These are phyloP conservation scores for Alviniconcha strummeri DNA, from an alignment of 2,888 invertebrate species.

Conservation along the genomic window DNA sequence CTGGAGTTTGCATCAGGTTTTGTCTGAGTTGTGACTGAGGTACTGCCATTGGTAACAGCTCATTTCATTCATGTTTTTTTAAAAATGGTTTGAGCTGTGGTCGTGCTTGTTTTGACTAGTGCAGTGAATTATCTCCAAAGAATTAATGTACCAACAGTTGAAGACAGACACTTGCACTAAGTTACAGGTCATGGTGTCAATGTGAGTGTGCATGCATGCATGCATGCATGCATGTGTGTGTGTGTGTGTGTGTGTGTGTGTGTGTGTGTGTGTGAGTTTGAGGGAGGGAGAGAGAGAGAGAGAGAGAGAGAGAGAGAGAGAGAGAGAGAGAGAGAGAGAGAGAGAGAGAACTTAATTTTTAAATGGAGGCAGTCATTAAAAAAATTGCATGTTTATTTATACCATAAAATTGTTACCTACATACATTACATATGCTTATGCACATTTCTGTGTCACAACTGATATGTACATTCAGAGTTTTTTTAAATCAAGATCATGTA, in stretches of 20 bases:
- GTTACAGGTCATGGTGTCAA: too few relatives aligned
- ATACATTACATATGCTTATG: background rate
- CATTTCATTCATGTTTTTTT: too few relatives aligned
- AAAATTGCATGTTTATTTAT: background rate
- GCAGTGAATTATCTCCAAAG: too few relatives aligned
- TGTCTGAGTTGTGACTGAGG: too few relatives aligned
- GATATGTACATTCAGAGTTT: background rate
- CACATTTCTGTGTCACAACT: background rate
- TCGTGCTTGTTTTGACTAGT: too few relatives aligned
- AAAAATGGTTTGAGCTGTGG: too few relatives aligned
- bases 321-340: background rate
- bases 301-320: constrained; percentile 2
- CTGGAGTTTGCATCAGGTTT: too few relatives aligned
- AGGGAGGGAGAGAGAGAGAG: background rate
- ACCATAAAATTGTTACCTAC: background rate
- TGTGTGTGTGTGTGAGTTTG: background rate
- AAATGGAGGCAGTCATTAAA: background rate
- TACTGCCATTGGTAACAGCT: too few relatives aligned
- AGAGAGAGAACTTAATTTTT: background rate
- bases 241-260: constrained; percentile 11
- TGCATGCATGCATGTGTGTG: background rate
- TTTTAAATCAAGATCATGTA: background rate
- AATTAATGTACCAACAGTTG: too few relatives aligned
- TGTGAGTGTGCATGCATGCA: background rate
- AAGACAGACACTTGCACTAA: too few relatives aligned